These are phyloP conservation scores for Peromyscus polionotus DNA, from an alignment of 2,113 vertebrate species.

Conservation along the genomic window DNA sequence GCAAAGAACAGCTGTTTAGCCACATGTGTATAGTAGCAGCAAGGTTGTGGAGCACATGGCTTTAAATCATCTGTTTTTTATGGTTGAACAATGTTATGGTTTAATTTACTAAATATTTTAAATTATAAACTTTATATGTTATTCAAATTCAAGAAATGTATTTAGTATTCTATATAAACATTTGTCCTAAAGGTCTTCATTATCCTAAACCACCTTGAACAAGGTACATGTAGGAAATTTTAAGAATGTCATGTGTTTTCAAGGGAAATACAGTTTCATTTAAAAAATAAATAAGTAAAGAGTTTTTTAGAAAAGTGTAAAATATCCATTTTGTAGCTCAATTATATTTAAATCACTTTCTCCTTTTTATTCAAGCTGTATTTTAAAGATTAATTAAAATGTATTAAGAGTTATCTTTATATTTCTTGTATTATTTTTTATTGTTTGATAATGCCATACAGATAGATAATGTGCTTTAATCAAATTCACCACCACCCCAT, in stretches of 20 bases:
- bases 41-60: background rate
- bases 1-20: background rate
- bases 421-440: background rate
- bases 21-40: background rate
- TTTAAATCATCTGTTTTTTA: background rate
- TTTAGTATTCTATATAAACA: background rate
- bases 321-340: background rate
- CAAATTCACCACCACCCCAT: background rate
- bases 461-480: background rate
- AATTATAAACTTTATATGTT: background rate
- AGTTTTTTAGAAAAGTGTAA: background rate
- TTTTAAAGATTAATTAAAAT: background rate
- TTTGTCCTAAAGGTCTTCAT: background rate
- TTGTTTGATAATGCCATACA: background rate
- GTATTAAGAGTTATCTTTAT: background rate
- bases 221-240: background rate
- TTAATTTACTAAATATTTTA: background rate
- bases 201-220: background rate
- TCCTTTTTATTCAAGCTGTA: background rate
- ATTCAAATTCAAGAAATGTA: background rate
- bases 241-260: background rate
- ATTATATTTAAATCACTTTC: background rate
- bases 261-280: background rate
- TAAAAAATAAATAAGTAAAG: background rate
- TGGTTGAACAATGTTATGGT: background rate